Percentiles rank a stretch among this genome's conserved stretches.
phyloP scores from a whole-genome alignment of 2,888 invertebrate species.

The Acrocyrtus sp. region DNA sequence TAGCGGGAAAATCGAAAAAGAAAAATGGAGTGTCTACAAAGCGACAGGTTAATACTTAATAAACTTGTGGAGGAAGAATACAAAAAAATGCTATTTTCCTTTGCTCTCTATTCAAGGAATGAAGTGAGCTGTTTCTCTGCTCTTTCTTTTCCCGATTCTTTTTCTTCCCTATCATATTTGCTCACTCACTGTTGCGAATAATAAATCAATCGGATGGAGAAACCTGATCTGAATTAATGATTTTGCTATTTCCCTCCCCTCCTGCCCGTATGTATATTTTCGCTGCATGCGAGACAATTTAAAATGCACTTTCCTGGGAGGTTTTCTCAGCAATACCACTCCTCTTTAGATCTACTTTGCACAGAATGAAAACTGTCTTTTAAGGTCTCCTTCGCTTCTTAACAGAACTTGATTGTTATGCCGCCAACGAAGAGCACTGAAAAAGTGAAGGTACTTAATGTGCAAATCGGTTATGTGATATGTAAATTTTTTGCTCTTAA shows the following conservation, averaged over 20 bases:
- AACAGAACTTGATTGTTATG: no score
- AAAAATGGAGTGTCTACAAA: background rate
- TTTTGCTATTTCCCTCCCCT: no score
- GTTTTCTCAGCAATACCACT: background rate
- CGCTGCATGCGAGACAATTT: background rate
- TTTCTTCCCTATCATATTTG: constrained; percentile 2
- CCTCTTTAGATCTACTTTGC: background rate
- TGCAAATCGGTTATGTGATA: no score
- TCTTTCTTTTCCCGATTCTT: background rate
- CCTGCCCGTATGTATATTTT: no score
- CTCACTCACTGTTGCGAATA: constrained; percentile 15
- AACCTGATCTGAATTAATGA: constrained; percentile 40
- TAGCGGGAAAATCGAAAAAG: background rate
- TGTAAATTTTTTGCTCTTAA: no score
- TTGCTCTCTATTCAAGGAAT: background rate
- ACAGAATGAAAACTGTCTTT: background rate
- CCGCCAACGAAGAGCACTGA: no score
- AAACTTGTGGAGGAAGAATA: background rate
- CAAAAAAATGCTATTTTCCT: background rate
- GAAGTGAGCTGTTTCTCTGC: background rate
- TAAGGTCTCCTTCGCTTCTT: no score
- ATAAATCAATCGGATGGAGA: constrained; percentile 28
- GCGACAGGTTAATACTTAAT: constrained; percentile 4
- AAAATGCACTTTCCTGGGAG: background rate
- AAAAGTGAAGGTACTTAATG: no score